Evolutionary conservation across 1,140 invertebrate genomes (phyloP).

Genomic region (Littorina saxatilis): DNA sequence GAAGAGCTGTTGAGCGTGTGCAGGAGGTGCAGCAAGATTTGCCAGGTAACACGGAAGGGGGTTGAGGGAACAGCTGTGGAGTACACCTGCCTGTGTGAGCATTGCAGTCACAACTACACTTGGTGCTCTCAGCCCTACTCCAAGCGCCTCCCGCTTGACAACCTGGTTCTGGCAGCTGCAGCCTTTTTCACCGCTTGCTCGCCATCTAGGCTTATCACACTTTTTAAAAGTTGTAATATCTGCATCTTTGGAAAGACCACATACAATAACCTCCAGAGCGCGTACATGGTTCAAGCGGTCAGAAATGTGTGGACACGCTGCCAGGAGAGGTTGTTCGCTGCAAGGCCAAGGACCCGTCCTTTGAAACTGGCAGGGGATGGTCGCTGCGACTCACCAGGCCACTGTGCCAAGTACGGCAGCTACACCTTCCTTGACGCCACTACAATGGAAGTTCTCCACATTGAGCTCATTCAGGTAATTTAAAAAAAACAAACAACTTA

Average conservation of each 20-base stretch:
- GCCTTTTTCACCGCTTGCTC: constrained; percentile 22
- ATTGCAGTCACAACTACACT: neutral
- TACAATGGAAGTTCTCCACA: no score
- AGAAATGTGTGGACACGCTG: neutral
- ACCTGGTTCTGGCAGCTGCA: constrained; percentile 16
- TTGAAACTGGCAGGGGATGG: no score
- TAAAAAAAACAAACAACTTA: no score
- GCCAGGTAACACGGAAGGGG: neutral
- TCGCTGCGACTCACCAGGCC: no score
- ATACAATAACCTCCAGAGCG: neutral
- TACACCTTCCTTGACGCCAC: no score
- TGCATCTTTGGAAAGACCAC: neutral
- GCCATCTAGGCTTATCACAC: neutral
- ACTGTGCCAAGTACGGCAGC: no score
- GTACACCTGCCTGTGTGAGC: neutral
- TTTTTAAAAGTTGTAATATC: neutral
- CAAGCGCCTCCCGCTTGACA: neutral
- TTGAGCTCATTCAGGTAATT: no score
- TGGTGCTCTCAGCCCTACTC: constrained; percentile 10
- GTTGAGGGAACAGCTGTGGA: neutral
- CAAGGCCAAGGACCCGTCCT: neutral
- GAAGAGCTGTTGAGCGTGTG: neutral
- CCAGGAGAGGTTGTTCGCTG: neutral
- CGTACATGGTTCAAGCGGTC: neutral
- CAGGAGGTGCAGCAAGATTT: neutral